A percentile compares a stretch with the other conserved stretches of the same genome.
Conservation (phyloP, 2,888 invertebrate species). For the Diachrysia chrysitis region DNA sequence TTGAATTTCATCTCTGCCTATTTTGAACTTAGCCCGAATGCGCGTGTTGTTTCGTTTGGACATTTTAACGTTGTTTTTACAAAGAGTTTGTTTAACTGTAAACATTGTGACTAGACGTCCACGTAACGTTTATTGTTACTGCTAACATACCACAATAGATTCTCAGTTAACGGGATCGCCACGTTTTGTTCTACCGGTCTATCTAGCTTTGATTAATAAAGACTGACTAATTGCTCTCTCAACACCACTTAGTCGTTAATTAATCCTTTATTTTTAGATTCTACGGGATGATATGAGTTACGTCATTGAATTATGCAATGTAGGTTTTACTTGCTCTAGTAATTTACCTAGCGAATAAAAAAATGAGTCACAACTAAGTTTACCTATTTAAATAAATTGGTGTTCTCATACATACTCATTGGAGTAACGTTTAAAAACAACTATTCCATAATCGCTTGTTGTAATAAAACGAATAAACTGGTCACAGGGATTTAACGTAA, state of each 20-base stretch:
- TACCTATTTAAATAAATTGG: too few species aligned
- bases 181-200: conserved; percentile 14
- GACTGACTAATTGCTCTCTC: conserved; percentile 22
- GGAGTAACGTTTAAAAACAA: too few species aligned
- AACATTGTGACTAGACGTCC: background rate
- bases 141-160: background rate
- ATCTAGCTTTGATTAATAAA: conserved; percentile 26
- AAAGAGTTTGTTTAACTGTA: background rate
- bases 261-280: conserved; percentile 43
- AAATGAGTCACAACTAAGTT: background rate
- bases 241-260: conserved; percentile 25
- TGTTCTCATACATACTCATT: too few species aligned
- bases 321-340: conserved; percentile 9
- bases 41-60: too few species aligned
- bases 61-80: too few species aligned
- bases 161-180: conserved; percentile 9
- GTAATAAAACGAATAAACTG: too few species aligned
- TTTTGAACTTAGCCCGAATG: background rate
- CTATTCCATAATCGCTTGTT: too few species aligned
- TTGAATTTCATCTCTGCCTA: background rate
- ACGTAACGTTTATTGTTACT: background rate
- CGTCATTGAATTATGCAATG: conserved; percentile 14
- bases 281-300: conserved; percentile 23
- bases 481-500: too few species aligned
- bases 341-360: too few species aligned